Evolutionary conservation across 2,797 vertebrate species (phyloP).

Genomic region (Lepilemur ruficaudatus): DNA sequence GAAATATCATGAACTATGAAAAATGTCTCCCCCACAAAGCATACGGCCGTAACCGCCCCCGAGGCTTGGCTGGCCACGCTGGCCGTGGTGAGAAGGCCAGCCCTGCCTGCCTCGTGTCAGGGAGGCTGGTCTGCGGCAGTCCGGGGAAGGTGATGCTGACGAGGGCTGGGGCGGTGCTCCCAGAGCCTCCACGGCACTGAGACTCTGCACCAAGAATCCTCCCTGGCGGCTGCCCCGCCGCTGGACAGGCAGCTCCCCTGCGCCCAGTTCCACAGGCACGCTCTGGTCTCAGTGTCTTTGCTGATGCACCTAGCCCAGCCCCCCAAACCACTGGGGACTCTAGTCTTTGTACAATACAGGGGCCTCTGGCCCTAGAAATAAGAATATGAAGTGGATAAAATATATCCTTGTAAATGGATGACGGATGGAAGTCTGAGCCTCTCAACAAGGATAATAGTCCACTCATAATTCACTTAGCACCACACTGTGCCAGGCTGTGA

Average conservation of each 20-base stretch:
- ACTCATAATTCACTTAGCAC: not conserved
- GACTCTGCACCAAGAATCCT: not conserved
- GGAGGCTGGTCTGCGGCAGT: not conserved
- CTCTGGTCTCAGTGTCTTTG: not conserved
- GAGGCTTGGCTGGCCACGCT: not conserved
- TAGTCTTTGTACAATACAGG: not conserved
- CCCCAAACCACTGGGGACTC: not conserved
- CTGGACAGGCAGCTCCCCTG: not conserved
- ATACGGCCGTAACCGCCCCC: not conserved
- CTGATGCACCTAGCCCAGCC: too few relatives aligned
- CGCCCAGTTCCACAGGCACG: not conserved
- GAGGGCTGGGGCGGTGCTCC: not conserved
- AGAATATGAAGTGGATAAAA: not conserved
- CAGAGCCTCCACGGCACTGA: not conserved
- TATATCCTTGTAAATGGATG: not conserved
- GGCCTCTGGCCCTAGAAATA: not conserved
- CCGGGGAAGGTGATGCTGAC: not conserved
- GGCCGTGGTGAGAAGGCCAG: not conserved
- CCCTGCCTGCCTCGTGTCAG: not conserved
- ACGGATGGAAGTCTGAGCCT: not conserved
- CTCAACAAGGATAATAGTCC: not conserved
- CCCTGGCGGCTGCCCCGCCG: not conserved
- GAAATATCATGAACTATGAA: not conserved
- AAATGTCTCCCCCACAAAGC: constrained; percentile 10
- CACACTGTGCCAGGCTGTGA: accelerated